phyloP scores from a whole-genome alignment of 2,113 vertebrate species.

The Archilochus colubris region DNA sequence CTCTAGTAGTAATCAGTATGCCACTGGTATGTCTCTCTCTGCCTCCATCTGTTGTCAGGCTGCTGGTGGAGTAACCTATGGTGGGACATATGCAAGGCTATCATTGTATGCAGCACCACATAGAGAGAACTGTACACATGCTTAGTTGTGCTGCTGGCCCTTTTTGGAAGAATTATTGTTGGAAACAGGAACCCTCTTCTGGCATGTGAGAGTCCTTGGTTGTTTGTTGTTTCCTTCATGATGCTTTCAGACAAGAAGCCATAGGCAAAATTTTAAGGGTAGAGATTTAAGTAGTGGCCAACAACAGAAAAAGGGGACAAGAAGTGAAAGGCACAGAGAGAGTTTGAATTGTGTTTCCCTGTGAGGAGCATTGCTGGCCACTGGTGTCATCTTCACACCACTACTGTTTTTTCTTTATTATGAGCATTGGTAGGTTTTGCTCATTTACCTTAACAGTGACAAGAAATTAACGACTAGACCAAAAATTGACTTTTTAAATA shows the following conservation, averaged over 20 bases:
- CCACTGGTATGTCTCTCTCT: conserved; percentile 5
- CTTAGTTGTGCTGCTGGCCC: not conserved
- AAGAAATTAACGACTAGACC: not conserved
- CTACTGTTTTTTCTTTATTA: not conserved
- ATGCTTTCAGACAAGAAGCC: not conserved
- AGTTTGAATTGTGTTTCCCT: not conserved
- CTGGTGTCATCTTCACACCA: not conserved
- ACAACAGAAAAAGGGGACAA: not conserved
- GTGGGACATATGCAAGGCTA: conserved; percentile 12
- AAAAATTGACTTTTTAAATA: not conserved
- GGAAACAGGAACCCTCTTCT: conserved; percentile 15
- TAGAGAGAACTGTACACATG: not conserved
- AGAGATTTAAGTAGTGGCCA: not conserved
- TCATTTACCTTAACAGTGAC: not conserved
- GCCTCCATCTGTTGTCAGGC: conserved; percentile 35
- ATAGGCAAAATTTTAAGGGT: not conserved
- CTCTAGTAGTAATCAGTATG: conserved; percentile 15
- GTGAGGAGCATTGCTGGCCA: not conserved
- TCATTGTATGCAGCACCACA: not conserved
- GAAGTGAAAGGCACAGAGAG: not conserved
- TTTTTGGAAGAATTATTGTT: not conserved
- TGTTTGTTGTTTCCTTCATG: conserved; percentile 12
- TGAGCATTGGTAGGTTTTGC: not conserved
- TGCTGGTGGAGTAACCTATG: conserved; percentile 24
- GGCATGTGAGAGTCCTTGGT: conserved; percentile 3